Evolutionary conservation across 2,113 vertebrate species (phyloP), one percentile per base, ranked within the genome.

Genomic region (Bothrops jararaca): DNA sequence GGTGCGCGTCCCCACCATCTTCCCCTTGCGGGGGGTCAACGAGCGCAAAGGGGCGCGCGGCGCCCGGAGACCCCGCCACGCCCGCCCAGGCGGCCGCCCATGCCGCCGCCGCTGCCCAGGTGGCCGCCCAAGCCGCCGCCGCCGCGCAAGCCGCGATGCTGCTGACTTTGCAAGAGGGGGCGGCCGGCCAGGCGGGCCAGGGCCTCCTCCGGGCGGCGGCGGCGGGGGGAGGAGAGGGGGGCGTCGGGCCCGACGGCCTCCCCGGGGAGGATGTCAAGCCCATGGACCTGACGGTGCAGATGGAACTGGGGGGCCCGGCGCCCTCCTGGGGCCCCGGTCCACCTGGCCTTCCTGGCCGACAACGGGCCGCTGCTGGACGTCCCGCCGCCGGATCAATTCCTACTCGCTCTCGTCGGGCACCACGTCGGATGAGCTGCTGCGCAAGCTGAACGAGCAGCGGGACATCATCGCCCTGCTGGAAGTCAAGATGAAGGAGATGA

Each of bases 401-500:
- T 99, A 99, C 97, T 99, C 99, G 7, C 97, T 99, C 96, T 99
- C 98, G 88, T 99, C 98, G 90, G 99, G 99, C 91, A 99, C 99
- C 95, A 99, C 99, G 60, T 99, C 99, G 4, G 98, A 99, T 53
- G 99, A 99, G 96, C 97, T 99, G 95, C 98, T 99, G 96, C 97
- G 99, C 85, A 99, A 99, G 93, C 98, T 99, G 93, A 99, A 99
- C 95, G 99, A 99, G 96, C 99, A 99, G 96, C 98, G 99, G 95
- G 99, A 99, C 97, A 99, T 99, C 97, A 98, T 99, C 95, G 99
- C 99, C 0, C 97, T 99, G 95, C 99, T 99, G 99, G 99, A 99
- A 97, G 98, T 99, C 93, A 99, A 99, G 97, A 99, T 99, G 99
- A 99, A 99, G 97, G 98, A 99, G 97, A 99, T 99, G 99, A 99